A percentile compares a stretch with the other conserved stretches of the same genome.
Conservation (phyloP, 1,140 invertebrate genomes). For the Achatina immaculata region DNA sequence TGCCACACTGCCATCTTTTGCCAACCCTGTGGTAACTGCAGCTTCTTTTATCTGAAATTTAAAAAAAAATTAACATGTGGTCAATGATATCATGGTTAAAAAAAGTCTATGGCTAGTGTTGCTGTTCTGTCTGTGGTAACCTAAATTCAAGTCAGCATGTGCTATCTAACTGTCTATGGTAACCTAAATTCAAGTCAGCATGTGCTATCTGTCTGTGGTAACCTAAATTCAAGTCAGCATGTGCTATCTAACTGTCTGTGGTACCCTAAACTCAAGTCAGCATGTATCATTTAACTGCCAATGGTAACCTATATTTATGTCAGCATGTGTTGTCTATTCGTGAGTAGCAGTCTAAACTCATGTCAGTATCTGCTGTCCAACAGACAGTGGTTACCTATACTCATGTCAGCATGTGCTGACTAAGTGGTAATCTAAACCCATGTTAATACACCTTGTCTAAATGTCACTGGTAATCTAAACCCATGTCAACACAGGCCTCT, state of each 20-base stretch:
- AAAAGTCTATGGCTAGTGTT: too few species aligned
- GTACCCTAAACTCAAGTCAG: neutral
- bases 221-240: neutral
- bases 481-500: neutral
- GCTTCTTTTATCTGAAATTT: conserved; percentile 55
- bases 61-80: neutral
- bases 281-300: neutral
- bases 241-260: neutral
- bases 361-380: neutral
- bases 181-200: neutral
- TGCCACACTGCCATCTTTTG: conserved; percentile 42
- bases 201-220: too few species aligned
- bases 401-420: neutral
- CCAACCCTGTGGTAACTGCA: conserved; percentile 53
- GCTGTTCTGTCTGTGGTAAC: too few species aligned
- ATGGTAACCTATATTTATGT: neutral
- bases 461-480: neutral
- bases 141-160: neutral
- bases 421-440: too few species aligned
- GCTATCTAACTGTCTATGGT: neutral
- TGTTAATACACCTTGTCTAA: neutral
- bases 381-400: neutral
- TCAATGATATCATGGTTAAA: neutral
- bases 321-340: neutral
- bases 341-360: neutral